Evolutionary conservation across 2,888 invertebrate genomes (phyloP), one percentile per base, ranked within the genome.

Genomic region (Hetaerina titia): DNA sequence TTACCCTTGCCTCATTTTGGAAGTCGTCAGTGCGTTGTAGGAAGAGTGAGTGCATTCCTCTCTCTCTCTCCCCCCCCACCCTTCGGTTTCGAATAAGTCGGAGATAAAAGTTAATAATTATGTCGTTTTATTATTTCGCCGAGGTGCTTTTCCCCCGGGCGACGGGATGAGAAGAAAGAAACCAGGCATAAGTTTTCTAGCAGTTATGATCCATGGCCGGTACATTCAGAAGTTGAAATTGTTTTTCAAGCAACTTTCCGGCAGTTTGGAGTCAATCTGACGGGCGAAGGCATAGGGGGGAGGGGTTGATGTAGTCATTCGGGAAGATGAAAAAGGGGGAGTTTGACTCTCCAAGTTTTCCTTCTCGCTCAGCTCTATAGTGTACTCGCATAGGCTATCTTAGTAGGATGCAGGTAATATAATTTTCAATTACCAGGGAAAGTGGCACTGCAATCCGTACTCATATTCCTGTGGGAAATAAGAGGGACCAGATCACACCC

Each of bases 161-260:
- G 25, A 9, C 31, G 25, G 25, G 81, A 81, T 81, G 25, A 31
- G 19, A 22, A 31, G n/a, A 31, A 81, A 31, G 81, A 81, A 81
- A 31, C 81, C 8, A 25, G 81, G 81, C 31, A 81, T 81, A 81
- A 81, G 81, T 81, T 81, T 31, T 22, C 81, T 9, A 81, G 81
- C 81, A 81, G 81, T 81, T 81, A 81, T 81, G 81, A 81, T 81
- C 81, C 31, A 81, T n/a, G 81, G 81, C 31, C 81, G 31, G 81
- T 31, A 81, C 81, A 25, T 81, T 81, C 81, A 13, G 81, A 81
- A 81, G 81, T 81, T 31, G 81, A 81, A 81, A 81, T 81, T 81
- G 81, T 81, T 81, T 81, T n/a, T 22, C 81, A n/a, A 81, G 31
- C 81, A 81, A 81, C 81, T 81, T 81, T 81, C 31, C 81, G 13